These are phyloP conservation scores for Plestiodon gilberti DNA, from an alignment of 2,113 vertebrate species.

Conservation along the genomic window DNA sequence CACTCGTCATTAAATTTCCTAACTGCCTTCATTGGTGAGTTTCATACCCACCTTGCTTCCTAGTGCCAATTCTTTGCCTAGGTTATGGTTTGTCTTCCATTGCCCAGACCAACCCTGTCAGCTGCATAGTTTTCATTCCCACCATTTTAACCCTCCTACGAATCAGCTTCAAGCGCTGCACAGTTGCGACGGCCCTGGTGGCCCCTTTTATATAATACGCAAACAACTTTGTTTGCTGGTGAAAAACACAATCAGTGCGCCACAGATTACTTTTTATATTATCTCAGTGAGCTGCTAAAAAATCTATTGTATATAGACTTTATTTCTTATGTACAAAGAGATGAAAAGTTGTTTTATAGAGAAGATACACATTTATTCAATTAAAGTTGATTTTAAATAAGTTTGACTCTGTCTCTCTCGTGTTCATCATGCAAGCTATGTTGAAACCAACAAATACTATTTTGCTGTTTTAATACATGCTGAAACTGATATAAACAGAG, in stretches of 20 bases:
- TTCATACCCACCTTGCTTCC: background rate
- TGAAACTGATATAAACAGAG: background rate
- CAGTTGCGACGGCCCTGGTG: background rate
- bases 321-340: conserved; percentile 12
- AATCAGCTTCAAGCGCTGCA: background rate
- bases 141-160: background rate
- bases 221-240: background rate
- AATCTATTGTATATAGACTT: conserved; percentile 23
- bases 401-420: background rate
- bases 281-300: background rate
- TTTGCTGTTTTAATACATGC: background rate
- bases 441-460: background rate
- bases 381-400: conserved; percentile 24
- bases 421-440: background rate
- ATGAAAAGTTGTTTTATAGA: conserved; percentile 4
- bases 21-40: background rate
- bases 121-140: background rate
- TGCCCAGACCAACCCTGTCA: background rate
- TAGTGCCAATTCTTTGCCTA: background rate
- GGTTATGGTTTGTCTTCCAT: background rate
- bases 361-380: background rate
- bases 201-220: background rate
- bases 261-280: background rate
- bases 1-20: background rate
- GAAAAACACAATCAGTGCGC: background rate